A percentile compares a stretch with the other conserved stretches of the same genome.
Evolutionary conservation across 2,113 vertebrate genomes (phyloP).

Genomic region (Struthidea cinerea): DNA sequence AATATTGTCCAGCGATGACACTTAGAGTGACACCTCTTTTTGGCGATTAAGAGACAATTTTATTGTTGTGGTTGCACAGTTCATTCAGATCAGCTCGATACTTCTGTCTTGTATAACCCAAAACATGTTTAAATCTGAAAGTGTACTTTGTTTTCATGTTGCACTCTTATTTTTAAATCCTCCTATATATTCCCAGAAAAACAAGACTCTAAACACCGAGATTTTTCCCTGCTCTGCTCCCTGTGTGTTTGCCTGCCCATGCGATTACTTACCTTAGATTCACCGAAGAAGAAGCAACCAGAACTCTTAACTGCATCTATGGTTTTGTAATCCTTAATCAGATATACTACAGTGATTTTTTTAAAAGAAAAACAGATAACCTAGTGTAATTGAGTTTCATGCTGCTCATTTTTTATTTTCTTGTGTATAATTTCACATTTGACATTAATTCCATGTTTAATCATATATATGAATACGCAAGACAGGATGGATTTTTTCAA

Average conservation of each 20-base stretch:
- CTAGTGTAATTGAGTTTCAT: neutral
- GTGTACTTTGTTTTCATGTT: neutral
- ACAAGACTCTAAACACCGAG: neutral
- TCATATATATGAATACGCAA: neutral
- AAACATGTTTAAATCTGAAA: neutral
- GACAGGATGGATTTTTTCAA: neutral
- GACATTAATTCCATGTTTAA: neutral
- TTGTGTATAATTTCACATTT: neutral
- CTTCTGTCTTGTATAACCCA: neutral
- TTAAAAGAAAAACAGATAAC: neutral
- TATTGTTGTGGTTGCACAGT: neutral
- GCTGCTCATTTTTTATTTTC: neutral
- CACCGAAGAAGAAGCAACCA: neutral
- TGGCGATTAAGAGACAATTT: neutral
- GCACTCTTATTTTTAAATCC: neutral
- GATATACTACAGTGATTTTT: neutral
- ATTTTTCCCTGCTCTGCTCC: neutral
- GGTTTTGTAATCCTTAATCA: neutral
- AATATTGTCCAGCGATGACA: neutral
- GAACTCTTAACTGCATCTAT: neutral
- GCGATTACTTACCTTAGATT: neutral
- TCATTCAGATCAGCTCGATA: neutral
- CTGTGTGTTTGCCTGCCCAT: neutral
- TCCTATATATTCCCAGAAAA: neutral
- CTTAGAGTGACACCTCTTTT: neutral